Base-by-base conservation (phyloP, 2,113 vertebrate species). In the Setophaga petechia region DNA sequence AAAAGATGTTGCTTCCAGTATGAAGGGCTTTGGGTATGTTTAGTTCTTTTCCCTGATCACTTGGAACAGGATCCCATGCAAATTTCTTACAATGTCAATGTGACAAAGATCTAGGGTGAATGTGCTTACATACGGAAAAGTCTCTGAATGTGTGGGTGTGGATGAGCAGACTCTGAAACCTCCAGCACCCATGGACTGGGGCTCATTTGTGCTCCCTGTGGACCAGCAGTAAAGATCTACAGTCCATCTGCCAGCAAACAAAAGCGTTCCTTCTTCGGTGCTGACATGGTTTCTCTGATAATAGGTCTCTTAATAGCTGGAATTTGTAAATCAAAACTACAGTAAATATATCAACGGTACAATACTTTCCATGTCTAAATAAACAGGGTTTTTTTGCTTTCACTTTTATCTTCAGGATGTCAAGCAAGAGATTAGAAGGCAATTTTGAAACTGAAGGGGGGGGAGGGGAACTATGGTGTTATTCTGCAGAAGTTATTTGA, bases 401-500 rank as follows among this genome's bases (percentile, higher is more conserved):
- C 63, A 80, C 90, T 97, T 97, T 96, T 97, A 95, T 96, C 95
- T 97, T 96, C 93, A 76, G 93, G 77, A 96, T 97, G 96, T 98
- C 94, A 97, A 96, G 85, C 88, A 91, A 97, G 92, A 98, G 97
- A 98, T 97, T 95, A 97, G 96, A 96, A 97, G 86, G 87, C 90
- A 97, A 91, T 98, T 98, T 98, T 95, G 89, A 95, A 95, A 96
- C 86, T 76, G 94, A 96, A 93, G 94, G 22, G 57, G 91, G 91
- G 92, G 91, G 72, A 80, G 69, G 92, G 84, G 68, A 84, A 71
- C 76, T 58, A 71, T 69, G 81, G 94, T 96, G 97, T 96, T 98
- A 97, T 97, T 97, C 96, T 67, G 92, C 81, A 93, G 88, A 96
- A 97, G 95, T 97, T 97, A 97, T 96, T 98, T 98, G 96, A 98